Conservation (phyloP, 1,140 invertebrate genomes). For the Colletes gigas region DNA sequence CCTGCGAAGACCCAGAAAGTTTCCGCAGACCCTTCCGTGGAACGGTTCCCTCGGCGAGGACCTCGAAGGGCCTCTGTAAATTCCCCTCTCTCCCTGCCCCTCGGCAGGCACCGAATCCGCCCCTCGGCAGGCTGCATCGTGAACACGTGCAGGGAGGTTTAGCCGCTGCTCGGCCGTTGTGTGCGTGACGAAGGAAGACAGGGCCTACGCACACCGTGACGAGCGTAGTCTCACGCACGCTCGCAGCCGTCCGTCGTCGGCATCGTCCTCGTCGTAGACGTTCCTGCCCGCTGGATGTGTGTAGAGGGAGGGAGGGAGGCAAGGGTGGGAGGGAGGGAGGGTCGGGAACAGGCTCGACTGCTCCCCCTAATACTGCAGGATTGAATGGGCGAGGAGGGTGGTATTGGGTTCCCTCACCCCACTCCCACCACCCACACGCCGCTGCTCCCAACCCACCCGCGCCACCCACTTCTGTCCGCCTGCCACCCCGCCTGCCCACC, state of each 20-base stretch:
- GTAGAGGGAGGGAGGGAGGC: constrained; percentile 48
- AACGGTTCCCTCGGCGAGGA: constrained; percentile 39
- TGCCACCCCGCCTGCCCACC: constrained; percentile 81
- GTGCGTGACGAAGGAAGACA: constrained; percentile 12
- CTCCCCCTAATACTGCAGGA: constrained; percentile 74
- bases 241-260: constrained; percentile 26
- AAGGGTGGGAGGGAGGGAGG: constrained; percentile 21
- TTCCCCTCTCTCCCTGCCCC: constrained; percentile 10
- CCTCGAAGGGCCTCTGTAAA: constrained; percentile 37
- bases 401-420: constrained; percentile 77
- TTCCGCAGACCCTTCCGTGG: constrained; percentile 30
- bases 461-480: constrained; percentile 75
- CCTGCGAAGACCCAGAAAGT: constrained; percentile 8
- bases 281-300: constrained; percentile 41
- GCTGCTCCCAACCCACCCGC: constrained; percentile 63
- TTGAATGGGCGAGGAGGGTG: constrained; percentile 77
- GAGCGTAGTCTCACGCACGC: background rate
- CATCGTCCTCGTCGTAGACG: constrained; percentile 43
- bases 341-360: constrained; percentile 64
- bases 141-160: constrained; percentile 57
- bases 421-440: constrained; percentile 69
- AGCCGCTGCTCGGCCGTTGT: background rate
- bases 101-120: constrained; percentile 30
- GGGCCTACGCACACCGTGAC: background rate
- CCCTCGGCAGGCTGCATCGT: constrained; percentile 38